Base-by-base conservation (phyloP, 1,140 invertebrate species). In the Pteromalus puparum region DNA sequence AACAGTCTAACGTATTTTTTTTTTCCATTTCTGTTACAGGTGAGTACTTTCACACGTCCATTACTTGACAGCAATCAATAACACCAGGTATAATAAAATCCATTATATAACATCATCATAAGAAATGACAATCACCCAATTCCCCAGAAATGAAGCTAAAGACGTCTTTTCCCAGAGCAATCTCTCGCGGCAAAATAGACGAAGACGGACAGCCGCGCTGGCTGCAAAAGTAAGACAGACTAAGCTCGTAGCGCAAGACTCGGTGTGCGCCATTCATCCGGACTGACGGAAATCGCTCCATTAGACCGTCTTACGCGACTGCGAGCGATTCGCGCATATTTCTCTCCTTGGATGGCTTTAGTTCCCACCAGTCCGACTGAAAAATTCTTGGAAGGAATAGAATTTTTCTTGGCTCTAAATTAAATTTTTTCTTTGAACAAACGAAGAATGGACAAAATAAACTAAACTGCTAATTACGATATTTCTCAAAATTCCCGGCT, bases 221-320 rank as follows among this genome's bases (percentile, higher is more conserved):
- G 48, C 18, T 15, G 53, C 53, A 61, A 21, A 61, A 70, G 68
- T 70, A 70, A 70, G 28, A 70, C 28, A 70, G 68, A 30, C 68
- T 70, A 70, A 68, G 68, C 24, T 28, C 15, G 15, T 68, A 68
- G 2, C 24, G 68, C 24, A 28, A 68, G 67, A 68, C 67, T 26
- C 67, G 67, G 67, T 9, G 7, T 5, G 7, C 28, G 68, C 24
- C 15, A 70, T 70, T 28, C 28, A 15, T 68, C 10, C 28, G 28
- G 26, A 70, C 12, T 70, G 68, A 70, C 68, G 28, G 68, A 70
- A 70, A 70, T 70, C 68, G 28, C 68, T 70, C 68, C 28, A 70
- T 70, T 70, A 70, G 68, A 70, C 68, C 28, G 28, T 61, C 53
- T 61, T 21, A n/a, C 53, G 53, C 21, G 53, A 18, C 18, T n/a